Evolutionary conservation across 2,888 invertebrate genomes (phyloP).

Genomic region (Cremastinae sp.): DNA sequence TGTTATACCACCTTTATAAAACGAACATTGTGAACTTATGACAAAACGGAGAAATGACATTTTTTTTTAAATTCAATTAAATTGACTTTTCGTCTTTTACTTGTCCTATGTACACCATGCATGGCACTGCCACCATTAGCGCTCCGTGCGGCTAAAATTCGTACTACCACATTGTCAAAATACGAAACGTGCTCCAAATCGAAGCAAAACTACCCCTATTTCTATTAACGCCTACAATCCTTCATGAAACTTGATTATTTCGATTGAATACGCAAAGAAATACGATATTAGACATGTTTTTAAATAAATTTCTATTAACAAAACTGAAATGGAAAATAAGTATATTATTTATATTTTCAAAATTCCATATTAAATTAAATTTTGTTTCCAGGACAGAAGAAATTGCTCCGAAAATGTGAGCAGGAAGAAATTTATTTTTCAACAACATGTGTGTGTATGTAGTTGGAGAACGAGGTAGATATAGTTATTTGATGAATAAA

Average conservation of each 20-base stretch:
- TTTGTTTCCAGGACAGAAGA: no score
- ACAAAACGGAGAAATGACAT: conserved; percentile 62
- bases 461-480: background rate
- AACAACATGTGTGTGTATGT: background rate
- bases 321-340: no score
- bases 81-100: conserved; percentile 35
- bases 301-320: no score
- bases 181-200: background rate
- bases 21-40: conserved; percentile 55
- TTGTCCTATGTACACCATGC: conserved; percentile 28
- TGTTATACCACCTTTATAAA: conserved; percentile 47
- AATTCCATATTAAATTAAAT: no score
- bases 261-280: background rate
- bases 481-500: background rate
- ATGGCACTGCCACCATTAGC: conserved; percentile 23
- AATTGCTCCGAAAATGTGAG: no score
- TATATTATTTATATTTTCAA: no score
- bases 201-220: background rate
- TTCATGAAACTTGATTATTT: no score
- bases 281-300: no score
- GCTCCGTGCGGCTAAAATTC: background rate
- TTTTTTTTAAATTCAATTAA: conserved; percentile 17
- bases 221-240: no score
- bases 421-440: no score
- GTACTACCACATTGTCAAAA: background rate